A percentile compares a stretch with the other conserved stretches of the same genome.
These are phyloP conservation scores for Steinernema scapterisci DNA, from an alignment of 2,888 invertebrate species.

Conservation along the genomic window DNA sequence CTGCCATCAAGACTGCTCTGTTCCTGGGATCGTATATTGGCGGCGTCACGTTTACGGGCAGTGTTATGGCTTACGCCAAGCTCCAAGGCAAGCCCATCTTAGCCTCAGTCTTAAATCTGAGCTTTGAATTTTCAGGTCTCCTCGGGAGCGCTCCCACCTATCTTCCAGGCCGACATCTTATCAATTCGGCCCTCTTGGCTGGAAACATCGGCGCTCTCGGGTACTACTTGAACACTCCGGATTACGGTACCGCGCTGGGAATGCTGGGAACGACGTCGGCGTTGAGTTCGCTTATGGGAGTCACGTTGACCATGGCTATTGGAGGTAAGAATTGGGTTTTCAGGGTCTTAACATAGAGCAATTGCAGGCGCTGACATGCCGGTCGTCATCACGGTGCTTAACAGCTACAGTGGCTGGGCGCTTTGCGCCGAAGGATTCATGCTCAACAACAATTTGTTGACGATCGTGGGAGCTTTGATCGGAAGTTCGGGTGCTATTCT, in stretches of 20 bases:
- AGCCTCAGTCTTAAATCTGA: not conserved
- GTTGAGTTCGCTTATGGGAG: slow-evolving; percentile 81
- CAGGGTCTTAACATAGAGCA: not conserved
- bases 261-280: slow-evolving; percentile 79
- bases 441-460: slow-evolving; percentile 89
- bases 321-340: too few species aligned
- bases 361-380: slow-evolving; percentile 92
- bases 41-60: slow-evolving; percentile 86
- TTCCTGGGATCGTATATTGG: slow-evolving; percentile 88
- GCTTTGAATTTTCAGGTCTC: slow-evolving; percentile 73
- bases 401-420: slow-evolving; percentile 91
- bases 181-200: slow-evolving; percentile 74
- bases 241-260: slow-evolving; percentile 76
- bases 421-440: slow-evolving; percentile 91
- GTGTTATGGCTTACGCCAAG: slow-evolving; percentile 86
- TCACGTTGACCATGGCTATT: slow-evolving; percentile 85
- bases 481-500: slow-evolving; percentile 89
- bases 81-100: slow-evolving; percentile 73
- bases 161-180: slow-evolving; percentile 80
- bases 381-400: slow-evolving; percentile 87
- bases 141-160: slow-evolving; percentile 81
- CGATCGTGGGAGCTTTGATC: slow-evolving; percentile 86
- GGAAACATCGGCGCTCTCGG: slow-evolving; percentile 79
- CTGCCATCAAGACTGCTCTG: slow-evolving; percentile 81
- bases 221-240: slow-evolving; percentile 75